A percentile compares a stretch with the other conserved stretches of the same genome.
Evolutionary conservation across 1,140 invertebrate species (phyloP).

Genomic region (Drosophila orena): DNA sequence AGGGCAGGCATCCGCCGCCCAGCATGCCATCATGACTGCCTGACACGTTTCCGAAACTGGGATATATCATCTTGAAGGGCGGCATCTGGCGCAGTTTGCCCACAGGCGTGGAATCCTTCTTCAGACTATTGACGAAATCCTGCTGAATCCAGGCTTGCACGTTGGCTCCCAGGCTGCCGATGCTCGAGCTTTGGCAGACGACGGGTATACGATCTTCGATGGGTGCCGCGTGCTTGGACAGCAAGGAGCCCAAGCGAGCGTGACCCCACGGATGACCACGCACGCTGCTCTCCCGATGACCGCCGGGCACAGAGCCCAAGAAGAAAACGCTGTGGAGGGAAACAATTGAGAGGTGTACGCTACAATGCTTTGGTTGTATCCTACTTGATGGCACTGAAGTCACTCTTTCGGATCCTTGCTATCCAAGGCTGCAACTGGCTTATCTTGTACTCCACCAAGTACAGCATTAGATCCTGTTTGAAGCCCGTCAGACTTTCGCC

Average conservation of each 20-base stretch:
- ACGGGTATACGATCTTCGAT: conserved; percentile 85
- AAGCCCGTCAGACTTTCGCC: conserved; percentile 95
- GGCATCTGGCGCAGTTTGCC: conserved; percentile 72
- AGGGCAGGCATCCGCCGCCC: conserved; percentile 96
- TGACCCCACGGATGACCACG: conserved; percentile 89
- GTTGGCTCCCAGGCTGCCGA: conserved; percentile 92
- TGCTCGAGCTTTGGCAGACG: conserved; percentile 95
- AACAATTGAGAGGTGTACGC: background rate
- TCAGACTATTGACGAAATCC: conserved; percentile 88
- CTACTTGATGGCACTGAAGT: conserved; percentile 93
- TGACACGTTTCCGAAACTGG: conserved; percentile 91
- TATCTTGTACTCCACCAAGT: conserved; percentile 91
- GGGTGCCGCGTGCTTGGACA: conserved; percentile 87
- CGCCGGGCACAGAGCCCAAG: conserved; percentile 93
- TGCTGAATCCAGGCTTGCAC: conserved; percentile 89
- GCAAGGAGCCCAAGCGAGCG: conserved; percentile 88
- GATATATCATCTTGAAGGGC: conserved; percentile 87
- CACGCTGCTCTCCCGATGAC: conserved; percentile 87
- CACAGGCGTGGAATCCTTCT: conserved; percentile 84
- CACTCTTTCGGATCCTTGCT: conserved; percentile 89
- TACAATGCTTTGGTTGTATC: conserved; percentile 47
- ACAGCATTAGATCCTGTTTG: conserved; percentile 93
- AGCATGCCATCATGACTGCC: conserved; percentile 92
- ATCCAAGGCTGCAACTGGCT: conserved; percentile 90
- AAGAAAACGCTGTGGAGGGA: conserved; percentile 90